phyloP scores from a whole-genome alignment of 2,797 vertebrate species.

The Dermochelys coriacea region DNA sequence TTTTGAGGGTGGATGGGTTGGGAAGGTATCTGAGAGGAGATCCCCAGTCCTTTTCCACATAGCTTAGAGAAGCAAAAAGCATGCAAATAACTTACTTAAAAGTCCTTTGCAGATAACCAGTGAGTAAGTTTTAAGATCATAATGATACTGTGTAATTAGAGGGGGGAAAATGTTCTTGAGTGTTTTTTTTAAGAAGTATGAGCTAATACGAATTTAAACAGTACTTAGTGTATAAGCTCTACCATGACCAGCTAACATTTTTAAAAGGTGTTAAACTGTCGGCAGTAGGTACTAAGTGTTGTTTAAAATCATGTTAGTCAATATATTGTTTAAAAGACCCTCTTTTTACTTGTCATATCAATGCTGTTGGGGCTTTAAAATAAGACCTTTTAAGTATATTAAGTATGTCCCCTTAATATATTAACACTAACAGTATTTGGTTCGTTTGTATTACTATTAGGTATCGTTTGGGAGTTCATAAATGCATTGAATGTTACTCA shows the following conservation, averaged over 20 bases:
- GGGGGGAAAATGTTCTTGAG: background rate
- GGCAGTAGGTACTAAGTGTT: background rate
- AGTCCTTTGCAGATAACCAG: background rate
- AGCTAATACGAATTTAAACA: background rate
- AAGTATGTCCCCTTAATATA: background rate
- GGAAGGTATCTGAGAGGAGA: background rate
- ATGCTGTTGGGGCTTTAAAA: background rate
- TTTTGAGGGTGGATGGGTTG: background rate
- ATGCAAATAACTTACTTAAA: background rate
- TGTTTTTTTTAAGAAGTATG: background rate
- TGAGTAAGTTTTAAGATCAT: background rate
- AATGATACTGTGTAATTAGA: background rate
- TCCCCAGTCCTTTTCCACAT: background rate
- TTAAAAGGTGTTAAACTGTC: background rate
- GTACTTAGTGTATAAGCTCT: background rate
- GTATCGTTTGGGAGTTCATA: constrained; percentile 79
- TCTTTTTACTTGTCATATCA: background rate
- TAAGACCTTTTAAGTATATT: background rate
- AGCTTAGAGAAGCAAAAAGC: background rate
- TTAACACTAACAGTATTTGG: background rate
- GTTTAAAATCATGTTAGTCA: background rate
- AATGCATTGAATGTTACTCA: constrained; percentile 92
- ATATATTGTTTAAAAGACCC: background rate
- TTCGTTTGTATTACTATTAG: constrained; percentile 78
- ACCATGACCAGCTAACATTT: background rate